A percentile compares a stretch with the other conserved stretches of the same genome.
Evolutionary conservation across 2,113 vertebrate species (phyloP).

Genomic region (Camelus dromedarius): DNA sequence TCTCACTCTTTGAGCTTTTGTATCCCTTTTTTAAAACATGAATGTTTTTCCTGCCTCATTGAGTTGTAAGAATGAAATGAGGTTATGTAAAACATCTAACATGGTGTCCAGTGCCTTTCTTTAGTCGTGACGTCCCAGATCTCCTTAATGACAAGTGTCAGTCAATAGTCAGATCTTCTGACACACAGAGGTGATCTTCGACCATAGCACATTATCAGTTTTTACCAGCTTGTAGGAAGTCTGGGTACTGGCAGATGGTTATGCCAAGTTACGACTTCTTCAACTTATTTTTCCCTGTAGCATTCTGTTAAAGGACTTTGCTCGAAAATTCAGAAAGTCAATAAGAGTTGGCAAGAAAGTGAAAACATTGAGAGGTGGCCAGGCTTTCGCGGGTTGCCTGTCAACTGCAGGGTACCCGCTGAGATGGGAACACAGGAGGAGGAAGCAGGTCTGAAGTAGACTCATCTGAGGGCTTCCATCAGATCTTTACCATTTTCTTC

Average conservation of each 20-base stretch:
- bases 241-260: not conserved
- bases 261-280: not conserved
- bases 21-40: not conserved
- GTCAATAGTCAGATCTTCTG: not conserved
- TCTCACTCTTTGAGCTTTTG: not conserved
- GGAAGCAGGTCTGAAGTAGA: not conserved
- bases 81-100: not conserved
- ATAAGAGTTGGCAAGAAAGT: not conserved
- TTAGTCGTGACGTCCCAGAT: not conserved
- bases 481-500: not conserved
- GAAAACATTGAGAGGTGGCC: not conserved
- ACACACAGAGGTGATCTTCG: not conserved
- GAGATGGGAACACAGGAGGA: not conserved
- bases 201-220: not conserved
- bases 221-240: not conserved
- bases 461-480: not conserved
- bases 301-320: slow-evolving; percentile 8
- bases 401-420: not conserved
- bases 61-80: not conserved
- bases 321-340: not conserved
- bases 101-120: not conserved
- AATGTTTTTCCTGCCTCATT: not conserved
- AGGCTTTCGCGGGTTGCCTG: not conserved
- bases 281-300: not conserved
- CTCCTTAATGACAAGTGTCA: not conserved